A percentile compares a stretch with the other conserved stretches of the same genome.
Conservation (phyloP, 2,888 invertebrate genomes). For the Eumerus sabulonum region DNA sequence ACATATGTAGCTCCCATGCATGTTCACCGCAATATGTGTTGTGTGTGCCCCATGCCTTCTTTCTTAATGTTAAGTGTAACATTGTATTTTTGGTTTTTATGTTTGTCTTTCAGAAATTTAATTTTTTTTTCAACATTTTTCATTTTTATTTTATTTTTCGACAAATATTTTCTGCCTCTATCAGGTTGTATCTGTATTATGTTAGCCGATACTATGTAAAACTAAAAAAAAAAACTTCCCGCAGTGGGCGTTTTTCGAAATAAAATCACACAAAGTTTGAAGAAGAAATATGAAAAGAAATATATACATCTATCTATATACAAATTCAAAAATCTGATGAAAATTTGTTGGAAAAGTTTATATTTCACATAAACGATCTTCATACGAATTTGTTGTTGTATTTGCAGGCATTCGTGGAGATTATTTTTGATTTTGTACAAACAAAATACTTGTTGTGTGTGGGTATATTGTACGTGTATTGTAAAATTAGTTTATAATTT, state of each 20-base stretch:
- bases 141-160: conserved; percentile 52
- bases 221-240: conserved; percentile 52
- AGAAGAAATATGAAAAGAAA: too few relatives aligned
- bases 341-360: conserved; percentile 68
- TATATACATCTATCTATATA: too few relatives aligned
- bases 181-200: conserved; percentile 40
- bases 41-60: too few relatives aligned
- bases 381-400: too few relatives aligned
- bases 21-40: conserved; percentile 9
- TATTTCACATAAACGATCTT: conserved; percentile 70
- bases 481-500: conserved; percentile 63
- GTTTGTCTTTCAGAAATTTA: conserved; percentile 20
- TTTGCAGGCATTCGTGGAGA: conserved; percentile 41
- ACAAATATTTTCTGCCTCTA: conserved; percentile 34
- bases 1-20: conserved; percentile 43
- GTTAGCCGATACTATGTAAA: conserved; percentile 63
- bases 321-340: conserved; percentile 42
- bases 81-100: conserved; percentile 42
- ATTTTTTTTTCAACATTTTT: conserved; percentile 39
- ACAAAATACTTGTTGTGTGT: conserved; percentile 20
- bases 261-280: not conserved
- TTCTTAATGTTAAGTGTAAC: conserved; percentile 13
- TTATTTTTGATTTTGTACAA: conserved; percentile 1
- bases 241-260: conserved; percentile 55
- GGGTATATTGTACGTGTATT: conserved; percentile 43